These are phyloP conservation scores for Teinopalpus imperialis DNA, from an alignment of 2,888 invertebrate species.

Conservation along the genomic window DNA sequence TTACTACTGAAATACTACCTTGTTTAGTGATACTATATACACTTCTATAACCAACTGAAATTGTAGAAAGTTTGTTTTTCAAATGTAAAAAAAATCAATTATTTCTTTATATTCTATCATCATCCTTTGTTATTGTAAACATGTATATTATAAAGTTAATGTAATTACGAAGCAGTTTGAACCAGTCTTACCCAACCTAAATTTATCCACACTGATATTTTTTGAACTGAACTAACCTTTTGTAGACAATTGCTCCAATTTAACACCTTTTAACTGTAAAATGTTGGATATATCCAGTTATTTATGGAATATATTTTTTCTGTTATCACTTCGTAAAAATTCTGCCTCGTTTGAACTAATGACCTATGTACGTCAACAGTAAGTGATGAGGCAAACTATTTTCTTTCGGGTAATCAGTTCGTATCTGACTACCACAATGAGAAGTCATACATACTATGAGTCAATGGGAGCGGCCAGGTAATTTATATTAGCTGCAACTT, in stretches of 20 bases:
- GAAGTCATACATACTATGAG: slow-evolving; percentile 76
- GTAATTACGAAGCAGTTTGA: slow-evolving; percentile 11
- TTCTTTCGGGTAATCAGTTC: slow-evolving; percentile 70
- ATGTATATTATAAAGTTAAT: too few relatives aligned
- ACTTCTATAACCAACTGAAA: too few relatives aligned
- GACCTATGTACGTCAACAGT: slow-evolving; percentile 76
- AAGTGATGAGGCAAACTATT: slow-evolving; percentile 76
- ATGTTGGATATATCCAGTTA: slow-evolving; percentile 36
- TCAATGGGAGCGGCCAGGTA: slow-evolving; percentile 76
- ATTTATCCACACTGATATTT: slow-evolving; percentile 34
- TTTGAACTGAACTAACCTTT: slow-evolving; percentile 44
- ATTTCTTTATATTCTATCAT: too few relatives aligned
- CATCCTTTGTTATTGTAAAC: too few relatives aligned
- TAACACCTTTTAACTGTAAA: slow-evolving; percentile 30
- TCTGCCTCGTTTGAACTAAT: slow-evolving; percentile 54
- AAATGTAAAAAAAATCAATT: too few relatives aligned
- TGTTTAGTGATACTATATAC: too few relatives aligned
- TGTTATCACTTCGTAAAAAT: slow-evolving; percentile 28
- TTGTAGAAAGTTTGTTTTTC: too few relatives aligned
- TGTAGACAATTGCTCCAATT: slow-evolving; percentile 27
- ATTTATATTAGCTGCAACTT: slow-evolving; percentile 38
- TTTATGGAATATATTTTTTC: slow-evolving; percentile 26
- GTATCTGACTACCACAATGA: slow-evolving; percentile 72
- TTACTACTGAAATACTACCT: too few relatives aligned
- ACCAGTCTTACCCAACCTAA: slow-evolving; percentile 33